Evolutionary conservation across 2,888 invertebrate genomes (phyloP), one percentile per base, ranked within the genome.

Genomic region (Drosophila crucigera): DNA sequence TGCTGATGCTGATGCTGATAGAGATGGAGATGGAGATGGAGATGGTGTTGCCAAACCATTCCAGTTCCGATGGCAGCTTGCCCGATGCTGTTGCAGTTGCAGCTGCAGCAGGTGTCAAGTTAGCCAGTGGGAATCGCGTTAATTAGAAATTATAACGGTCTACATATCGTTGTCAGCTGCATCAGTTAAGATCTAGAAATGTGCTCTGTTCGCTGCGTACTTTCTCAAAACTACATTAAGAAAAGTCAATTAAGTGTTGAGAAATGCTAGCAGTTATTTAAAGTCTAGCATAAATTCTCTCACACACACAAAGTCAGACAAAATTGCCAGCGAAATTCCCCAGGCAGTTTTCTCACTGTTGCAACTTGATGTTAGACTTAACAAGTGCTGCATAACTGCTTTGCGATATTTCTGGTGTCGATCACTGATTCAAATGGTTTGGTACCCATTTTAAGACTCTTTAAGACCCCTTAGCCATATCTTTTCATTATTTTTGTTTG

Each of bases 91-190:
- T 47, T 41, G 37, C 66, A 54, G 58, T 52, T 61, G 62, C 73
- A 65, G 41, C 69, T 30, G 75, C 62, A 66, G 62, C 80, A 73
- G 83, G 80, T 81, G 83, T 76, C 73, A 78, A 80, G 78, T 69
- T 68, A 66, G 65, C 71, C 73, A 68, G 75, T 83, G 83, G 82
- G 83, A 83, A 84, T 77, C 61, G 76, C 79, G 80, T 68, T 83
- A 84, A 83, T 83, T 83, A 82, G 76, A 82, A 79, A 84, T 74
- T 78, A 82, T 80, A 80, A 80, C 80, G 80, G 80, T 77, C 61
- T 49, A 49, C 63, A 81, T 59, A 71, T 68, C 78, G 69, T 62
- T 72, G 68, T 68, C 82, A 77, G 65, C 60, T 65, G 61, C 80
- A 69, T 63, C 62, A 52, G 63, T 70, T 53, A 59, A 68, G 64